Conservation (phyloP, 2,797 vertebrate species). For the Sebastes vulpes region DNA sequence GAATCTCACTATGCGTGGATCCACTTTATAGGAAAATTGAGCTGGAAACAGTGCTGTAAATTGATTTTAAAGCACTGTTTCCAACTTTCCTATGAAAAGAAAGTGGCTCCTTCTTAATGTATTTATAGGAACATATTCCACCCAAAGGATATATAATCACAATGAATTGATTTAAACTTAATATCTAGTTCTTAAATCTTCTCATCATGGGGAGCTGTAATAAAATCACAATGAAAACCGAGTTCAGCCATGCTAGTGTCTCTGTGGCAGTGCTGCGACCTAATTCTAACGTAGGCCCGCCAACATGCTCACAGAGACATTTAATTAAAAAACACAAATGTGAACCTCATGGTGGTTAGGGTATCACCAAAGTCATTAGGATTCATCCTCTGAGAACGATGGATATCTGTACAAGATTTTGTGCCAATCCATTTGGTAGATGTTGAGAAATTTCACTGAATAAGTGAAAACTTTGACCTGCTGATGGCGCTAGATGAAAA, state of each 20-base stretch:
- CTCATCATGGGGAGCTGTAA: neutral
- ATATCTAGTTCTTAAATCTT: neutral
- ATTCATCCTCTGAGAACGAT: neutral
- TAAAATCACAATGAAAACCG: neutral
- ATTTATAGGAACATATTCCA: neutral
- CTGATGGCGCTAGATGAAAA: neutral
- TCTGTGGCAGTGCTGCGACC: neutral
- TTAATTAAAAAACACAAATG: no score
- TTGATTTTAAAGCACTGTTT: neutral
- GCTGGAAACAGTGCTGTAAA: neutral
- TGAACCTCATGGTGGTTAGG: neutral
- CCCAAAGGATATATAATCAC: neutral
- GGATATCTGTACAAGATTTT: neutral
- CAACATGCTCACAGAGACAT: neutral
- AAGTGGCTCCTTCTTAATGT: neutral
- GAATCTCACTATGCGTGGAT: neutral
- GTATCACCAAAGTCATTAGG: neutral
- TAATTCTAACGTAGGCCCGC: neutral
- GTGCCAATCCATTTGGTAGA: neutral
- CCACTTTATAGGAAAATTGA: neutral
- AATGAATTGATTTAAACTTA: neutral
- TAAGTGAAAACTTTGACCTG: neutral
- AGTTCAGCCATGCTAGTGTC: neutral
- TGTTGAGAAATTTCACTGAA: neutral
- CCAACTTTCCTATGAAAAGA: neutral